Conservation (phyloP, 2,797 vertebrate genomes). For the Trichosurus vulpecula region DNA sequence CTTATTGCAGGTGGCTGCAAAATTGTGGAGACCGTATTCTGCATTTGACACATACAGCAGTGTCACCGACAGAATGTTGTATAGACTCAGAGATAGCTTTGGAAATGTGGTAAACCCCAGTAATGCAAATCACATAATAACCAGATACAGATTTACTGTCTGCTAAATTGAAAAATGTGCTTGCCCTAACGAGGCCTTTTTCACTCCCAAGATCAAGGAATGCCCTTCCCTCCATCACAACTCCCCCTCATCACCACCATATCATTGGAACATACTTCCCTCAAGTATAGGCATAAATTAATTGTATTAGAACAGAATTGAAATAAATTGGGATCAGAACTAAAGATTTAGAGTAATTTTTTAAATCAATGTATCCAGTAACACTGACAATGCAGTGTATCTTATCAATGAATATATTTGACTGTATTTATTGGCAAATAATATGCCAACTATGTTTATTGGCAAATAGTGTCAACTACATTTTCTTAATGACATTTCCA, state of each 20-base stretch:
- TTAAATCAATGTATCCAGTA: slow-evolving; percentile 9
- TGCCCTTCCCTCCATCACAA: not conserved
- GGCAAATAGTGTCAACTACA: slow-evolving; percentile 7
- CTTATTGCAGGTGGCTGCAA: slow-evolving; percentile 51
- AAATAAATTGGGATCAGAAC: slow-evolving; percentile 43
- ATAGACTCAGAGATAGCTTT: slow-evolving; percentile 48
- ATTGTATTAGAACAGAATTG: slow-evolving; percentile 49
- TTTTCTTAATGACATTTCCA: slow-evolving; percentile 14
- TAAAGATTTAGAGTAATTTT: slow-evolving; percentile 50
- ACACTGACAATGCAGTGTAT: not conserved
- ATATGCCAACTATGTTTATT: slow-evolving; percentile 29
- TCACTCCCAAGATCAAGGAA: not conserved
- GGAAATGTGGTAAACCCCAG: slow-evolving; percentile 66
- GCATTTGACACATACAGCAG: slow-evolving; percentile 27
- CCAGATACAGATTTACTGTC: not conserved
- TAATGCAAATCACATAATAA: slow-evolving; percentile 35
- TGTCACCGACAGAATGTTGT: slow-evolving; percentile 13
- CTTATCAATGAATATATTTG: slow-evolving; percentile 19
- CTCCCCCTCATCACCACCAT: not conserved
- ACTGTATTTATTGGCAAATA: slow-evolving; percentile 22
- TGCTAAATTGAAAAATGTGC: not conserved
- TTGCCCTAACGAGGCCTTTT: not conserved
- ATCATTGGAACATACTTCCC: slow-evolving; percentile 34
- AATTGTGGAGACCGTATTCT: slow-evolving; percentile 1
- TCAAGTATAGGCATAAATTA: slow-evolving; percentile 59